Base-by-base conservation (phyloP, 1,140 invertebrate species). In the Zaprionus nigranus region DNA sequence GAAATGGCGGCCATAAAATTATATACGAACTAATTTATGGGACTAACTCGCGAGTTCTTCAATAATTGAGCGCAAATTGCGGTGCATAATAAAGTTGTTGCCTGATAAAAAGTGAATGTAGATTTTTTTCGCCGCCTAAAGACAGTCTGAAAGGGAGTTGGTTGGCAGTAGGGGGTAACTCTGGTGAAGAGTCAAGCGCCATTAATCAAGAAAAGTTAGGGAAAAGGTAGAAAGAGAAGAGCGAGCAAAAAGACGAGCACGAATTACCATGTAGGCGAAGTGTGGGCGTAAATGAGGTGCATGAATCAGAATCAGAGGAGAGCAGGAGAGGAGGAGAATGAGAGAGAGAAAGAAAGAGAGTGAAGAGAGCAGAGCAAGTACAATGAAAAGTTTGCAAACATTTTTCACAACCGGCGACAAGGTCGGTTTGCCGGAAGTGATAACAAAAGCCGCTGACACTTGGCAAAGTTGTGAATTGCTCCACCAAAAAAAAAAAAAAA, bases 391-490 rank as follows among this genome's bases (percentile, higher is more conserved):
- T 85, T 90, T 81, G 46, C 38, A 59, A 72, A 82, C 82, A 90
- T 90, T 90, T 82, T 75, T 85, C 75, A 90, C 49, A 62, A 69
- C 56, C 75, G 79, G 75, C 75, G 83, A 57, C 81, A 81, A 68
- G 63, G 70, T 58, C 69, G 46, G 78, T 70, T 78, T 76, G 78
- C 69, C 81, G 87, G 80, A 91, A 91, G 69, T 81, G 87, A 91
- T 90, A 91, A 90, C 82, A 90, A 90, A 80, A 90, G 83, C 87
- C 87, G 84, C 84, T 91, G 87, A 90, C 87, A 90, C 82, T 91
- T 90, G 87, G 87, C 87, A 90, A 90, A 90, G 87, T 87, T 81
- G 78, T 78, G 63, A 75, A 68, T 72, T 64, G 28, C 36, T 72
- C 22, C 69, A 61, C 54, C 66, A 38, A 66, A 90, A 75, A 87